Evolutionary conservation across 2,888 invertebrate genomes (phyloP), one percentile per base, ranked within the genome.

Genomic region (Mystacides longicornis): DNA sequence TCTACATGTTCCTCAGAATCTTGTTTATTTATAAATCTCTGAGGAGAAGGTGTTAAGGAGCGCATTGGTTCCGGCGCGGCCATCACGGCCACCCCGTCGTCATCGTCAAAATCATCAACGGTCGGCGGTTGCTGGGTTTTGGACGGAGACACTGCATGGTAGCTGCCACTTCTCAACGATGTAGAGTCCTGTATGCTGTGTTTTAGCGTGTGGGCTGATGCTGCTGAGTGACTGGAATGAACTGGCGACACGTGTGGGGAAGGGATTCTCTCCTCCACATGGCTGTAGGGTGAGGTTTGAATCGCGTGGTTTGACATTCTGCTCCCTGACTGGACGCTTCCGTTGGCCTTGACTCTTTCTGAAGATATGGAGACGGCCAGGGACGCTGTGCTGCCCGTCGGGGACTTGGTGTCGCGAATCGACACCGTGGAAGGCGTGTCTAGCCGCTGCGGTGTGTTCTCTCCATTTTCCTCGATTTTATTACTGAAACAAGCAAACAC

Each of bases 381-480:
- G 27, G 55, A 55, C 31, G 46, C 51, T 2, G 55, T 54, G 27
- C 54, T 54, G 7, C 54, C 54, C 11, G 54, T 54, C 23, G 54
- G 54, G 27, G 54, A 54, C 43, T 54, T 54, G 54, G 19, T 48
- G 31, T 54, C 54, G 23, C 49, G 47, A 23, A 50, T 47, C 16
- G 49, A 49, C 2, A 19, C 14, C 14, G 49, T 23, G 14, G 54
- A 55, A 19, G 42, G 53, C 21, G 16, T 23, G 1, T 56, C 58
- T 18, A 58, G 58, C 52, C 56, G 58, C 52, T 54, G 58, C 45
- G 51, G 48, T 47, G 23, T 33, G 46, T 50, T 27, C 46, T 57
- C 52, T 19, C 57, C 60, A 20, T 54, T 43, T 31, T 58, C 60
- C n/a, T 60, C 60, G 14, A 54, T 46, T 47, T 60, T 60, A 48